phyloP scores from a whole-genome alignment of 2,797 vertebrate genomes.

The Aplochiton taeniatus region DNA sequence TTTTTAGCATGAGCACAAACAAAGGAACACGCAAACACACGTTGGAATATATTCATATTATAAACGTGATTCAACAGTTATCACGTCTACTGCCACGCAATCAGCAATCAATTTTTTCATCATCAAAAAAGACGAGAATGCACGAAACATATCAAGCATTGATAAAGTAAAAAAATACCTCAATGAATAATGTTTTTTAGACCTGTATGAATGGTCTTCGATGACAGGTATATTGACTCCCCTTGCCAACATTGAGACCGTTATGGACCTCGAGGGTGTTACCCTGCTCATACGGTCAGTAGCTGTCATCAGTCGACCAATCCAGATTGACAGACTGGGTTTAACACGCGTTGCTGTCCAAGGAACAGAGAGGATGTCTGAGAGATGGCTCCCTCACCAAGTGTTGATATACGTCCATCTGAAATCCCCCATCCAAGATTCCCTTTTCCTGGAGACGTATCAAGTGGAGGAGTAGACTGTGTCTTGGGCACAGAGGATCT shows the following conservation, averaged over 20 bases:
- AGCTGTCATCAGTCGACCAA: constrained; percentile 43
- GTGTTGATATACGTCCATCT: constrained; percentile 15
- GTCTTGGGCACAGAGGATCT: constrained; percentile 27
- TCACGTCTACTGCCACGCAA: too few relatives aligned
- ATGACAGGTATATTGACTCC: not conserved
- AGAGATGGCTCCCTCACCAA: constrained; percentile 9
- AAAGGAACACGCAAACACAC: not conserved
- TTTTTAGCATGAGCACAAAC: too few relatives aligned
- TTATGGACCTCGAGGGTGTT: not conserved
- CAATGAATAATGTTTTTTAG: too few relatives aligned
- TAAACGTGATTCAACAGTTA: too few relatives aligned
- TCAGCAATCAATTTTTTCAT: too few relatives aligned
- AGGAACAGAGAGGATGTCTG: constrained; percentile 14
- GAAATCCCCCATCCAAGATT: constrained; percentile 19
- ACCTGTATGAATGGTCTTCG: not conserved
- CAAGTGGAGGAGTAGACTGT: constrained; percentile 18
- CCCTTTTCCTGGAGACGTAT: constrained; percentile 39
- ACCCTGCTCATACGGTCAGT: constrained; percentile 6
- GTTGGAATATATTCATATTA: not conserved
- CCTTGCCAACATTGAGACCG: not conserved
- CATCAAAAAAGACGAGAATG: too few relatives aligned
- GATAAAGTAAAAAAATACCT: too few relatives aligned
- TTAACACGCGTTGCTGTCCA: constrained; percentile 30
- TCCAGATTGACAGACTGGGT: constrained; percentile 45
- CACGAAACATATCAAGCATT: too few relatives aligned